phyloP scores from a whole-genome alignment of 2,888 invertebrate genomes.

The Lycaena phlaeas region DNA sequence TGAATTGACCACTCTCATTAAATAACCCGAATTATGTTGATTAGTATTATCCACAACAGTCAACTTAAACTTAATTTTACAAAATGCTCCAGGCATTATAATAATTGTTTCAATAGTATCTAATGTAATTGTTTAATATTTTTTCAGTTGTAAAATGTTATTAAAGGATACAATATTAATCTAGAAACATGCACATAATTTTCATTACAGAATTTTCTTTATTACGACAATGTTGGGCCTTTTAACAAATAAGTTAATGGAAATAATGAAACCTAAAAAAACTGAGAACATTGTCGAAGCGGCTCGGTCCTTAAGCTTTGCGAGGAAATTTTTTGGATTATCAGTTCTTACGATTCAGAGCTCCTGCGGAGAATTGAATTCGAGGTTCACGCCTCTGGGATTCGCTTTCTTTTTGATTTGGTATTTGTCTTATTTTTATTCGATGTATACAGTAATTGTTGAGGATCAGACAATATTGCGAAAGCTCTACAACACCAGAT shows the following conservation, averaged over 20 bases:
- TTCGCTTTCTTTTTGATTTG: conserved; percentile 27
- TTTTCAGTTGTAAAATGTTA: too few relatives aligned
- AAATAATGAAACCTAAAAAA: conserved; percentile 19
- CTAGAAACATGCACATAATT: not conserved
- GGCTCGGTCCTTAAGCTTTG: conserved; percentile 21
- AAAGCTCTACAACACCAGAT: conserved; percentile 38
- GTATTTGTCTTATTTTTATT: conserved; percentile 33
- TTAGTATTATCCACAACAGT: too few relatives aligned
- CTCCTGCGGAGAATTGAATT: conserved; percentile 15
- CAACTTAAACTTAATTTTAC: too few relatives aligned
- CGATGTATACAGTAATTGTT: conserved; percentile 28
- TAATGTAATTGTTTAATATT: too few relatives aligned
- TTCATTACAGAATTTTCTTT: not conserved
- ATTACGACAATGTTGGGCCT: conserved; percentile 6
- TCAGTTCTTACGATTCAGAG: conserved; percentile 22
- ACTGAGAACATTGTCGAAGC: conserved; percentile 35
- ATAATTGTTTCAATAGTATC: too few relatives aligned
- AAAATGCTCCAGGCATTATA: too few relatives aligned
- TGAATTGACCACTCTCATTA: too few relatives aligned
- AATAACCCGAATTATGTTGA: too few relatives aligned
- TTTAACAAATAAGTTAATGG: conserved; percentile 9
- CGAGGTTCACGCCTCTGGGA: conserved; percentile 29
- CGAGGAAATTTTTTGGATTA: conserved; percentile 33
- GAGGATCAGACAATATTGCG: conserved; percentile 41
- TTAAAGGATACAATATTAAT: not conserved